Evolutionary conservation across 2,113 vertebrate genomes (phyloP), one percentile per base, ranked within the genome.

Genomic region (Labeo rohita): DNA sequence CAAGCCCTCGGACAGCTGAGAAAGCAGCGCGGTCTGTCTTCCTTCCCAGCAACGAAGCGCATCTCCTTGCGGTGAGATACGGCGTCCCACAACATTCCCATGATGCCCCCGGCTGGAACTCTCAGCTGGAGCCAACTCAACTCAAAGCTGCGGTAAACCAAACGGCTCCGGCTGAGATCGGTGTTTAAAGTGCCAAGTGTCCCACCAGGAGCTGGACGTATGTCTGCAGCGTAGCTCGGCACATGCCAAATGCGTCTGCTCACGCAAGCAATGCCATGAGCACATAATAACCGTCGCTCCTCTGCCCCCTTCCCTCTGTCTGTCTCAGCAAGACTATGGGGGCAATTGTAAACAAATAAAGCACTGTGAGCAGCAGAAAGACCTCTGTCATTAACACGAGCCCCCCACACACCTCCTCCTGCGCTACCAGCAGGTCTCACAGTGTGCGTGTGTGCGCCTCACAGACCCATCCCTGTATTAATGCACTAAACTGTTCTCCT

Each of bases 311-410:
- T 73, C 84, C 54, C 72, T 86, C 54, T 85, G 54, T 59, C 86
- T 63, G 77, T 76, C 63, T 61, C 84, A 85, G 78, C 65, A n/a
- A 77, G 78, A 78, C 86, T 85, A 81, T 83, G 84, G 90, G 91
- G 91, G 88, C 83, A 88, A 88, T 83, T 66, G 89, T 90, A 93
- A 91, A 95, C 94, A 95, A 94, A 92, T 90, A 86, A 90, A 86
- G 88, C 92, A 93, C 93, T 95, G 94, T 95, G 89, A 90, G 76
- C 68, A 88, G 68, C 89, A 94, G 93, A 94, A 84, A 94, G 93
- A 89, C 91, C 93, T 93, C 94, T 94, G 93, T 95, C 93, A 94
- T 90, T 90, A 65, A 87, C 89, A 79, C 85, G 9, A 83, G 68
- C 89, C 90, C 84, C 89, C 75, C 88, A 84, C 91, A 50, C 54